Conservation (phyloP, 2,888 invertebrate species). For the Idaea aversata region DNA sequence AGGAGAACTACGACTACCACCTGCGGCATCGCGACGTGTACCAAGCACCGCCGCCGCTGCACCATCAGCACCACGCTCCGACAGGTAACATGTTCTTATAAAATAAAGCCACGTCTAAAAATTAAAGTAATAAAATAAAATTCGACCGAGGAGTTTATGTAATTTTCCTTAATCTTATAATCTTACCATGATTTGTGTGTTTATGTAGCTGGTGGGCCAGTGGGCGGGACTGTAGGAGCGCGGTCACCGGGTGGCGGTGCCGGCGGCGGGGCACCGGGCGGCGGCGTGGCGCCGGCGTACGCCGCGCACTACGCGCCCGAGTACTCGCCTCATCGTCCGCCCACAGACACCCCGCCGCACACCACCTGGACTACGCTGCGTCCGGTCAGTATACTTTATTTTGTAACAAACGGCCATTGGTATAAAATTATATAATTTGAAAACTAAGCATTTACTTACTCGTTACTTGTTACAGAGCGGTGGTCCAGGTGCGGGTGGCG, state of each 20-base stretch:
- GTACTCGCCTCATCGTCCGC: conserved; percentile 69
- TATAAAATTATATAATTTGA: conserved; percentile 2
- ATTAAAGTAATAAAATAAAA: no score
- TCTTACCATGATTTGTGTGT: no score
- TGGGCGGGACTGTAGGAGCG: conserved; percentile 19
- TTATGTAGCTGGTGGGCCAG: conserved; percentile 21
- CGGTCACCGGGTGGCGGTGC: conserved; percentile 41
- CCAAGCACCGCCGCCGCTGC: conserved; percentile 55
- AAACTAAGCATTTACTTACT: background rate
- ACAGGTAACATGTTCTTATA: conserved; percentile 23
- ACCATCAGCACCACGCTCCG: conserved; percentile 66
- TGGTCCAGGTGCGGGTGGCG: conserved; percentile 37
- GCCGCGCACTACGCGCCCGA: conserved; percentile 79
- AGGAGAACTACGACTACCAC: conserved; percentile 83
- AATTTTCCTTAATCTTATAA: no score
- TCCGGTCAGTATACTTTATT: conserved; percentile 35
- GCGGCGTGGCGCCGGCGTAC: conserved; percentile 80
- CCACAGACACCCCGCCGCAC: conserved; percentile 70
- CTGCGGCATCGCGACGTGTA: conserved; percentile 76
- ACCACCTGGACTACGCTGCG: conserved; percentile 72
- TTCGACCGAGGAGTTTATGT: no score
- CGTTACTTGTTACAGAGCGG: conserved; percentile 34
- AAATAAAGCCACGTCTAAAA: no score
- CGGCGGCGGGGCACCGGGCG: conserved; percentile 61
- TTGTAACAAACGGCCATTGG: background rate